Evolutionary conservation across 2,888 invertebrate genomes (phyloP).

Genomic region (Nycteola revayana): DNA sequence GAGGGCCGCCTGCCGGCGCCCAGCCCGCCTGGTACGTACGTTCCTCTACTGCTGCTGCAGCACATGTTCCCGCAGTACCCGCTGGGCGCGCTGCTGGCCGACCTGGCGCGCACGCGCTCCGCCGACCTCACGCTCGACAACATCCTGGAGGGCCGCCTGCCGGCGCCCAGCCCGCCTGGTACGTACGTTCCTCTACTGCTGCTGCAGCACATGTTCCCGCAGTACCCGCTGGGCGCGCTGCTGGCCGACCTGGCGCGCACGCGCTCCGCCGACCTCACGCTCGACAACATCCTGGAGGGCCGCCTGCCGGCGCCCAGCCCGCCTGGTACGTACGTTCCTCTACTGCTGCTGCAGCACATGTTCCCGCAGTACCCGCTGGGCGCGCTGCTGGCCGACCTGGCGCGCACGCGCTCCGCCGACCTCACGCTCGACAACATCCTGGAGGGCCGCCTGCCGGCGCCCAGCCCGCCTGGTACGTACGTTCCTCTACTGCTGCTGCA

Average conservation of each 20-base stretch:
- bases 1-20: neutral
- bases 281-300: slow-evolving; percentile 93
- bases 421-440: slow-evolving; percentile 55
- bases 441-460: neutral
- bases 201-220: slow-evolving; percentile 86
- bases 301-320: slow-evolving; percentile 82
- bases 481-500: neutral
- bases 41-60: neutral
- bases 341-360: slow-evolving; percentile 46
- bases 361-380: slow-evolving; percentile 84
- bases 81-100: too few species aligned
- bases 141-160: neutral
- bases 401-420: slow-evolving; percentile 1
- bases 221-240: slow-evolving; percentile 85
- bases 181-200: slow-evolving; percentile 67
- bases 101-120: slow-evolving; percentile 1
- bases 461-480: neutral
- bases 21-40: slow-evolving; percentile 3
- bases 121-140: too few species aligned
- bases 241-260: slow-evolving; percentile 86
- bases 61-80: neutral
- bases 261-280: slow-evolving; percentile 89
- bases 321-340: slow-evolving; percentile 84
- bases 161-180: too few species aligned
- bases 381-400: slow-evolving; percentile 1